These are phyloP conservation scores for Actenoides lindsayi DNA, from an alignment of 2,113 vertebrate genomes.

Conservation along the genomic window DNA sequence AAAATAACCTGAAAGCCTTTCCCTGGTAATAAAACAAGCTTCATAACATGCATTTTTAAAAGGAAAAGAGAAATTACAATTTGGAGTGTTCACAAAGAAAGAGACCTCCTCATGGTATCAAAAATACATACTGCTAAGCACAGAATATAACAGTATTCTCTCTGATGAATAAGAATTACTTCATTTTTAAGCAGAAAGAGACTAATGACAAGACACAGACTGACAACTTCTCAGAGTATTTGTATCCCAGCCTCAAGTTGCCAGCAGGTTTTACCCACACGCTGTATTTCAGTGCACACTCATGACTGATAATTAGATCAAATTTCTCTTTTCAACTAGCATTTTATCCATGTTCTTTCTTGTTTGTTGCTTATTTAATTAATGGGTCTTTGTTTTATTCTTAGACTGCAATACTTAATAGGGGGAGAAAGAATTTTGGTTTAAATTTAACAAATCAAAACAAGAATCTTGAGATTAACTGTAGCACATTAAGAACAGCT, in stretches of 20 bases:
- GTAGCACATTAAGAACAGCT: background rate
- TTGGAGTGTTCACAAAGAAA: background rate
- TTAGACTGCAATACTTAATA: background rate
- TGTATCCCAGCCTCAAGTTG: background rate
- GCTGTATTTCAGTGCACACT: background rate
- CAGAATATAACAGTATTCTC: background rate
- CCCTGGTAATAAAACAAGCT: background rate
- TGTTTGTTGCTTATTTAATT: background rate
- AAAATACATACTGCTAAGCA: background rate
- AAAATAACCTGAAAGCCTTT: conserved; percentile 3
- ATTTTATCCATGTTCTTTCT: background rate
- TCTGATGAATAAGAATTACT: background rate
- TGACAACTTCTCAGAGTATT: background rate
- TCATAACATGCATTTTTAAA: background rate
- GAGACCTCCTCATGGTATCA: background rate
- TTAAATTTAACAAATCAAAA: background rate
- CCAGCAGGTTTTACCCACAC: background rate
- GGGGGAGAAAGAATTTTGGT: background rate
- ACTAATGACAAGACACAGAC: background rate
- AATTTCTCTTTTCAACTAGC: background rate
- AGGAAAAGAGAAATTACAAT: background rate
- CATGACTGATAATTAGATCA: background rate
- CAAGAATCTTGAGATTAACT: background rate
- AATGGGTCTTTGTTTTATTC: background rate
- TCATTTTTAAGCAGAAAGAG: background rate